Evolutionary conservation across 1,140 invertebrate genomes (phyloP).

Genomic region (Cotesia glomerata): DNA sequence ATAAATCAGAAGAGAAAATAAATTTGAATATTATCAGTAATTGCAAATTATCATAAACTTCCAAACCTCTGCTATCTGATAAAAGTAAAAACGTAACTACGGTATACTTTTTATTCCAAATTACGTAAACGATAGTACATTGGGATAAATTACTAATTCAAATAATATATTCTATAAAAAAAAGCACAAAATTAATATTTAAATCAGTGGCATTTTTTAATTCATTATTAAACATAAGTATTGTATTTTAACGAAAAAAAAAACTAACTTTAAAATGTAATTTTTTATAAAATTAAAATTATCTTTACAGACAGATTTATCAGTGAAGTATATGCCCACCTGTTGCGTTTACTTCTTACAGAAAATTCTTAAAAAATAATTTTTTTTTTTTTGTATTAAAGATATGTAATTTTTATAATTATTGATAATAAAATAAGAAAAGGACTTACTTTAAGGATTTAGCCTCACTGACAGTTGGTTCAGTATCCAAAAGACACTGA

Average conservation of each 20-base stretch:
- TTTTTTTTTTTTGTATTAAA: no score
- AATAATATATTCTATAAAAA: slow-evolving; percentile 8
- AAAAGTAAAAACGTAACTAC: no score
- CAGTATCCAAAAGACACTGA: no score
- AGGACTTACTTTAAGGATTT: no score
- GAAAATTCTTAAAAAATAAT: no score
- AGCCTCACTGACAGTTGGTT: no score
- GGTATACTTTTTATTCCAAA: not conserved
- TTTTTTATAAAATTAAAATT: no score
- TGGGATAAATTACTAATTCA: not conserved
- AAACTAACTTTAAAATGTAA: not conserved
- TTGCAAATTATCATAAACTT: not conserved
- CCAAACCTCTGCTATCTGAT: not conserved
- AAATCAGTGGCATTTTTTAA: not conserved
- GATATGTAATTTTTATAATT: no score
- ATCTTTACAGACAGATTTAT: no score
- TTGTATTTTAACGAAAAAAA: no score
- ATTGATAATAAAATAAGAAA: no score
- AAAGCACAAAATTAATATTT: slow-evolving; percentile 8
- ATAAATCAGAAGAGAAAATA: not conserved
- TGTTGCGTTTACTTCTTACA: not conserved
- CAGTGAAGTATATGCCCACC: not conserved
- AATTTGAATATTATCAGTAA: not conserved
- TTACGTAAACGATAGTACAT: not conserved
- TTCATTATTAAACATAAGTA: no score